Conservation (phyloP, 2,797 vertebrate genomes). For the Oophaga sylvatica region DNA sequence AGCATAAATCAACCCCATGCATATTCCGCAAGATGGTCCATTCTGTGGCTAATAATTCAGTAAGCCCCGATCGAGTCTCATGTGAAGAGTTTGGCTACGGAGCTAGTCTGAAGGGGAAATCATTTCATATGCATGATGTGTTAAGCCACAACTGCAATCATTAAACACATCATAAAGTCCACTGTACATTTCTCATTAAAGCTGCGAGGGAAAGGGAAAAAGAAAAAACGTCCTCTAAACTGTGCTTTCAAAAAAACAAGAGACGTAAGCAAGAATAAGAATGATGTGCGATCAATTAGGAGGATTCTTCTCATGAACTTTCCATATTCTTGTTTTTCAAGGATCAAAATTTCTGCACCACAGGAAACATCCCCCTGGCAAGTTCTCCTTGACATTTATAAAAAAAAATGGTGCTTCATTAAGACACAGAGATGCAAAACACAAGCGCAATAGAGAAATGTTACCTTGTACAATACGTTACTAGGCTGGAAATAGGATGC, state of each 20-base stretch:
- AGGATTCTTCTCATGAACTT: constrained; percentile 46
- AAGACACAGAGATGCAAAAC: constrained; percentile 17
- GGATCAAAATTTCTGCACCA: constrained; percentile 42
- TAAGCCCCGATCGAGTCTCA: background rate
- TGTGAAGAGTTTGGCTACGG: constrained; percentile 3
- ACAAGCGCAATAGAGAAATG: background rate
- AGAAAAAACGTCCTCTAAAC: constrained; percentile 38
- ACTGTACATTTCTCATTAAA: constrained; percentile 40
- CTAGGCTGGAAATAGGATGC: background rate
- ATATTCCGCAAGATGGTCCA: background rate
- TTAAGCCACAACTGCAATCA: constrained; percentile 48
- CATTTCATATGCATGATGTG: constrained; percentile 40
- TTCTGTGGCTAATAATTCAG: background rate
- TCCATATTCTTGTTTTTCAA: constrained; percentile 29
- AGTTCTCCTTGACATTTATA: constrained; percentile 52
- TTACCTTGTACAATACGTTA: background rate
- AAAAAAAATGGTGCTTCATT: constrained; percentile 38
- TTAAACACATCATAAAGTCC: constrained; percentile 48
- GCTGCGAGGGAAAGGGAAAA: background rate
- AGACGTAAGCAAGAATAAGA: background rate
- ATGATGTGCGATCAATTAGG: constrained; percentile 13
- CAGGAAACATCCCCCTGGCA: constrained; percentile 38
- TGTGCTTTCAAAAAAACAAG: background rate
- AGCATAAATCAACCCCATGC: background rate
- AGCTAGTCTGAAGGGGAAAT: constrained; percentile 10